A percentile compares a stretch with the other conserved stretches of the same genome.
phyloP scores from a whole-genome alignment of 2,888 invertebrate species.

The Luffia ferchaultella region DNA sequence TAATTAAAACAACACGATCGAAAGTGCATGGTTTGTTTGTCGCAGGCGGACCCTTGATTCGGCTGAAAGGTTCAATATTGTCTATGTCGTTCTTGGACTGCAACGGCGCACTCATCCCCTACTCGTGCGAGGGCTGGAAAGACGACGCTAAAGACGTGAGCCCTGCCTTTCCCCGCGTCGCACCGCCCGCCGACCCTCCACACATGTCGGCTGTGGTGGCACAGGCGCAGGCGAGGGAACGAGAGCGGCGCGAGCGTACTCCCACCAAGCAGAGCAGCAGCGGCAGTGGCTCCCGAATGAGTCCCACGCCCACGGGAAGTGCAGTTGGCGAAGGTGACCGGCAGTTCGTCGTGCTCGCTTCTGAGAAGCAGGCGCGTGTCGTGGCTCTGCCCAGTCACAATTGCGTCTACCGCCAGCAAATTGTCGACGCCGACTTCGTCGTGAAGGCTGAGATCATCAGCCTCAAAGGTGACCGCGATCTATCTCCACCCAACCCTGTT shows the following conservation, averaged over 20 bases:
- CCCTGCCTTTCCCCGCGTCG: slow-evolving; percentile 8
- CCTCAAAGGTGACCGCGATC: slow-evolving; percentile 75
- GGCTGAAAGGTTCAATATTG: slow-evolving; percentile 94
- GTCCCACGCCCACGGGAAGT: slow-evolving; percentile 72
- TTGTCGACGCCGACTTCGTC: slow-evolving; percentile 92
- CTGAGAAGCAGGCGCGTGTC: slow-evolving; percentile 94
- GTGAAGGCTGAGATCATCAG: slow-evolving; percentile 93
- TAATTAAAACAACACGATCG: not conserved
- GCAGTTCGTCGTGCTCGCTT: slow-evolving; percentile 92
- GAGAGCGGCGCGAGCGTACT: slow-evolving; percentile 55
- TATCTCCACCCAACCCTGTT: not conserved
- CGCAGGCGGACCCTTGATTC: slow-evolving; percentile 93
- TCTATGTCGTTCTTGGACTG: slow-evolving; percentile 96
- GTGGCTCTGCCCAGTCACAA: slow-evolving; percentile 95
- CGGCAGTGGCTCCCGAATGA: slow-evolving; percentile 74
- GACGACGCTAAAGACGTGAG: slow-evolving; percentile 80
- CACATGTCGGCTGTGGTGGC: too few relatives aligned
- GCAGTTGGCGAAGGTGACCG: slow-evolving; percentile 71
- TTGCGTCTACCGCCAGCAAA: slow-evolving; percentile 91
- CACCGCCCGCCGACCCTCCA: too few relatives aligned
- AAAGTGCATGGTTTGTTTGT: slow-evolving; percentile 12
- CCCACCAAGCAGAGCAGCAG: slow-evolving; percentile 70
- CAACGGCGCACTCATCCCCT: slow-evolving; percentile 90
- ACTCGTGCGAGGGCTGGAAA: slow-evolving; percentile 91
- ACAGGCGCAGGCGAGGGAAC: slow-evolving; percentile 21